phyloP scores from a whole-genome alignment of 2,113 vertebrate genomes.

The Octodon degus region DNA sequence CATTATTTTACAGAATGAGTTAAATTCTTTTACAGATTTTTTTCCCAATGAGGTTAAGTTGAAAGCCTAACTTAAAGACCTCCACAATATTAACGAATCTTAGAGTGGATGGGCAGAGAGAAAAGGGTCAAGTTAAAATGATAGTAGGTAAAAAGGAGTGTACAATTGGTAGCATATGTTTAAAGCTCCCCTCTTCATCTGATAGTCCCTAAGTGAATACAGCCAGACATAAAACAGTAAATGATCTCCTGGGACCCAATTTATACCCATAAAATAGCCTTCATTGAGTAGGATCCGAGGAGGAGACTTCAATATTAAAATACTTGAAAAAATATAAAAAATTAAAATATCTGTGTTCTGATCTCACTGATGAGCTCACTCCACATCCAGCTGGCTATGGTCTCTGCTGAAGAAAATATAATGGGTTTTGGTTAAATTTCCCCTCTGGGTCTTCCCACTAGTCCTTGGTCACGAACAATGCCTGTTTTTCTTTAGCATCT shows the following conservation, averaged over 20 bases:
- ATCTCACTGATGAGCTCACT: constrained; percentile 49
- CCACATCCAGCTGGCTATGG: constrained; percentile 25
- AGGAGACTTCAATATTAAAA: constrained; percentile 3
- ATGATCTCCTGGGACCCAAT: constrained; percentile 1
- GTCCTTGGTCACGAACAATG: constrained; percentile 52
- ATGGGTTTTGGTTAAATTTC: constrained; percentile 64
- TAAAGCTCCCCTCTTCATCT: constrained; percentile 11
- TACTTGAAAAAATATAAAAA: too few relatives aligned
- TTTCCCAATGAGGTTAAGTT: neutral
- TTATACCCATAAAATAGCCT: constrained; percentile 29
- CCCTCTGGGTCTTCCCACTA: constrained; percentile 61
- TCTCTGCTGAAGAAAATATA: constrained; percentile 53
- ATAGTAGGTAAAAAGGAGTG: neutral
- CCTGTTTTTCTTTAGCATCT: constrained; percentile 56
- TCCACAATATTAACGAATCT: neutral
- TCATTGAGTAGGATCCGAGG: neutral
- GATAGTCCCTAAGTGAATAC: neutral
- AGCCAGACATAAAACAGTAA: neutral
- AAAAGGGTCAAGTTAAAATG: neutral
- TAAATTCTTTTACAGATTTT: neutral
- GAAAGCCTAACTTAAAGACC: neutral
- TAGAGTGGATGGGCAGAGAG: neutral
- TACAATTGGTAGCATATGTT: neutral
- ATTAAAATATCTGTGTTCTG: neutral
- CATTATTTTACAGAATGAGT: neutral